phyloP scores from a whole-genome alignment of 2,113 vertebrate genomes.

The Corythoichthys intestinalis region DNA sequence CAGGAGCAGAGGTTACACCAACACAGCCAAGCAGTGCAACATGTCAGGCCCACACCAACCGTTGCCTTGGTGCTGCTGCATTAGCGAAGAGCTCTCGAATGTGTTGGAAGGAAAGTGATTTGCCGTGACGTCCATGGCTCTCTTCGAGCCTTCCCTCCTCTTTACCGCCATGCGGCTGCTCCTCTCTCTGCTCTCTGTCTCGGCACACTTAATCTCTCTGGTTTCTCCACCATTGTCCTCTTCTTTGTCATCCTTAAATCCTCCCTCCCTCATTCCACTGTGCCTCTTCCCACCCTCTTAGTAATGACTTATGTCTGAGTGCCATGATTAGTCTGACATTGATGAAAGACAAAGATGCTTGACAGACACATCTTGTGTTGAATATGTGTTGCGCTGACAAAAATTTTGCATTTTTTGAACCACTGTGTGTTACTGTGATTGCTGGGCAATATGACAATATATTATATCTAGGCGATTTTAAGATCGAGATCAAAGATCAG shows the following conservation, averaged over 20 bases:
- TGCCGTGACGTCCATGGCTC: conserved; percentile 54
- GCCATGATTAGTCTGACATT: conserved; percentile 53
- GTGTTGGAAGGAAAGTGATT: conserved; percentile 57
- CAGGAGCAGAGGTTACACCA: conserved; percentile 76
- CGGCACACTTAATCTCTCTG: conserved; percentile 48
- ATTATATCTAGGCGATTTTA: too few species aligned
- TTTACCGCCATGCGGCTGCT: conserved; percentile 36
- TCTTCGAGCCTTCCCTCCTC: conserved; percentile 29
- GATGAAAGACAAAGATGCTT: conserved; percentile 50
- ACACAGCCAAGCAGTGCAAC: conserved; percentile 67
- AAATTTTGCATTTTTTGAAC: conserved; percentile 31
- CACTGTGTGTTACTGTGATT: conserved; percentile 2
- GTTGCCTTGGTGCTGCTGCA: conserved; percentile 72
- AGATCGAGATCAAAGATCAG: too few species aligned
- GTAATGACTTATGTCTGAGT: conserved; percentile 49
- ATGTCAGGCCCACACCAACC: conserved; percentile 72
- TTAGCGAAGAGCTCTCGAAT: conserved; percentile 55
- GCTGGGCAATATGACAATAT: too few species aligned
- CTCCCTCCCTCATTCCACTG: conserved; percentile 39
- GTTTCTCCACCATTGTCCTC: conserved; percentile 45
- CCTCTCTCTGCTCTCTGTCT: conserved; percentile 27
- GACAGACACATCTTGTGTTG: conserved; percentile 54
- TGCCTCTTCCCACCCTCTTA: conserved; percentile 15
- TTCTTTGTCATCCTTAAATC: conserved; percentile 59
- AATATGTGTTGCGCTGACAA: conserved; percentile 61